Conservation (phyloP, 2,888 invertebrate genomes). For the Cecidostiba fungosa region DNA sequence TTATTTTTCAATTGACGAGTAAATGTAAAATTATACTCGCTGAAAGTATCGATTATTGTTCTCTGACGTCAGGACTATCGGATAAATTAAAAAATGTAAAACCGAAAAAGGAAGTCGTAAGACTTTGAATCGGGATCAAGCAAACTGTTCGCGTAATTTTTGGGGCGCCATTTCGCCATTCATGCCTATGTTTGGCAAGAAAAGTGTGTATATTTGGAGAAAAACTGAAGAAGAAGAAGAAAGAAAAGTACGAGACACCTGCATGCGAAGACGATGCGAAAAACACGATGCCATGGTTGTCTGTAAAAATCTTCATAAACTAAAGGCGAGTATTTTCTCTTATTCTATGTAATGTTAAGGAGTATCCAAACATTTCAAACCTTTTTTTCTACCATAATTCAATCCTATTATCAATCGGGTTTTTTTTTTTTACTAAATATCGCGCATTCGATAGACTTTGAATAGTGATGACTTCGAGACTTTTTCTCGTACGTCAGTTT, state of each 20-base stretch:
- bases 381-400: slow-evolving; percentile 22
- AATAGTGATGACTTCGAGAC: slow-evolving; percentile 53
- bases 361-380: slow-evolving; percentile 36
- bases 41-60: slow-evolving; percentile 58
- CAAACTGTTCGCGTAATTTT: slow-evolving; percentile 64
- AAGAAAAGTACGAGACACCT: slow-evolving; percentile 50
- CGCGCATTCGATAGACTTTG: slow-evolving; percentile 27
- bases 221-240: slow-evolving; percentile 37
- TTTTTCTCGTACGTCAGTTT: slow-evolving; percentile 44
- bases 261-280: slow-evolving; percentile 31
- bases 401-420: slow-evolving; percentile 1
- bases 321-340: slow-evolving; percentile 66
- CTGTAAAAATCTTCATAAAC: slow-evolving; percentile 28
- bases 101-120: slow-evolving; percentile 41
- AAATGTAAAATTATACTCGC: slow-evolving; percentile 51
- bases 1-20: slow-evolving; percentile 36
- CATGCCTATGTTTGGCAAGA: slow-evolving; percentile 36
- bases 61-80: slow-evolving; percentile 64
- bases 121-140: slow-evolving; percentile 54
- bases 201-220: slow-evolving; percentile 55
- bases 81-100: slow-evolving; percentile 39
- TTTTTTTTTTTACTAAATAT: slow-evolving; percentile 34
- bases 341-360: slow-evolving; percentile 51
- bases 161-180: slow-evolving; percentile 55
- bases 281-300: neutral